Percentiles rank a stretch among this genome's conserved stretches.
These are phyloP conservation scores for Parthenolecanium corni DNA, from an alignment of 2,888 invertebrate species.

Conservation along the genomic window DNA sequence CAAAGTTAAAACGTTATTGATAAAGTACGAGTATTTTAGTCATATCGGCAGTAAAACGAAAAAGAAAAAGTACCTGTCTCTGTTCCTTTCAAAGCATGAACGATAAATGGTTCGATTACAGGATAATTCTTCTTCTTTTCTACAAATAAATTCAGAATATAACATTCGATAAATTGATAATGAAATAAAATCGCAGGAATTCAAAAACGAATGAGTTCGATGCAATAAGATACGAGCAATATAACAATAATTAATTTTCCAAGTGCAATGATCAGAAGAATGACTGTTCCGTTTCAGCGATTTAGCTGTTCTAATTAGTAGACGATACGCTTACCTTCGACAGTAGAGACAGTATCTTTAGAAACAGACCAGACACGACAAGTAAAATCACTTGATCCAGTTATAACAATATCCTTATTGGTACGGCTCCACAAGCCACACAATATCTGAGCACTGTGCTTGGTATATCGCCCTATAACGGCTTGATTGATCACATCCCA, in stretches of 20 bases:
- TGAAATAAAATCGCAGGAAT: not conserved
- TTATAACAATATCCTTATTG: constrained; percentile 49
- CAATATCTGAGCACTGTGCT: constrained; percentile 46
- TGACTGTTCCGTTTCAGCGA: too few species aligned
- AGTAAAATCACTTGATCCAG: constrained; percentile 55
- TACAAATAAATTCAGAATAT: not conserved
- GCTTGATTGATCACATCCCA: constrained; percentile 50
- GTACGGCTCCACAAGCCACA: constrained; percentile 54
- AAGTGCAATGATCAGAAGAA: not conserved
- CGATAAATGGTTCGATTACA: constrained; percentile 10
- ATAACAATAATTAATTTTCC: too few species aligned
- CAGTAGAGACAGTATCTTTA: constrained; percentile 38
- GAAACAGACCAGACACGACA: constrained; percentile 53
- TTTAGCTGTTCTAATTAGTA: not conserved
- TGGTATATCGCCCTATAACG: constrained; percentile 48
- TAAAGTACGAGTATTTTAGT: not conserved
- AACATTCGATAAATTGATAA: not conserved
- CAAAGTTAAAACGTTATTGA: not conserved
- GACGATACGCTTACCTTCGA: constrained; percentile 32
- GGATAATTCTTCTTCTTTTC: constrained; percentile 9
- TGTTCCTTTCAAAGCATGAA: not conserved
- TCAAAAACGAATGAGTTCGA: too few species aligned
- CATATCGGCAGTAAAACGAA: not conserved
- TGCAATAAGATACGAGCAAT: too few species aligned
- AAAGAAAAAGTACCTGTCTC: not conserved